phyloP scores from a whole-genome alignment of 2,797 vertebrate genomes.

The Labroides dimidiatus region DNA sequence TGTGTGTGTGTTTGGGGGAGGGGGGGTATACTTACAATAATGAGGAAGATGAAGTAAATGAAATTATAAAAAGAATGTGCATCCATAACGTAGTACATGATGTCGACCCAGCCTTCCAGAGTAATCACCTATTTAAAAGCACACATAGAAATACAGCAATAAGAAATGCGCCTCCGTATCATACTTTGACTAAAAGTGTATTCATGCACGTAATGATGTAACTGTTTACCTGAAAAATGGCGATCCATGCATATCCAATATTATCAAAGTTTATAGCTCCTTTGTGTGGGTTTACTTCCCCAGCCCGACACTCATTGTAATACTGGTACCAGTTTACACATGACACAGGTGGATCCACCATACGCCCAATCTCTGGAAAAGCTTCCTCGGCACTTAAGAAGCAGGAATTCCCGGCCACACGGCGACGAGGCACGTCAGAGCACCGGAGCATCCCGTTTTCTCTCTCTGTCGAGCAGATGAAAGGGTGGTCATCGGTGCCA shows the following conservation, averaged over 20 bases:
- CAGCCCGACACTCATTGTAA: slow-evolving; percentile 91
- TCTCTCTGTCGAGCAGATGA: slow-evolving; percentile 92
- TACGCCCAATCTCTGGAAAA: slow-evolving; percentile 41
- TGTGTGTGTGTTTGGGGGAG: not conserved
- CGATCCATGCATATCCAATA: slow-evolving; percentile 98
- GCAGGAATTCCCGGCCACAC: slow-evolving; percentile 87
- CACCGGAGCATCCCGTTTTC: slow-evolving; percentile 97
- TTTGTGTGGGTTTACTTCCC: slow-evolving; percentile 94
- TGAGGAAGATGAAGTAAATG: slow-evolving; percentile 88
- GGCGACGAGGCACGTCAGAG: slow-evolving; percentile 89
- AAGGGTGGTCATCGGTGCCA: slow-evolving; percentile 92
- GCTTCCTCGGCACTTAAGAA: slow-evolving; percentile 83
- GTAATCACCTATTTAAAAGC: slow-evolving; percentile 90
- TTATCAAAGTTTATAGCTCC: slow-evolving; percentile 99
- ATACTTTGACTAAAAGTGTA: not conserved
- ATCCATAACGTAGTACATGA: slow-evolving; percentile 99
- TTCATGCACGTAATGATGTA: not conserved
- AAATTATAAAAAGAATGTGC: slow-evolving; percentile 93
- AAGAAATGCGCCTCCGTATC: not conserved
- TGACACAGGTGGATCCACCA: slow-evolving; percentile 54
- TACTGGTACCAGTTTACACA: slow-evolving; percentile 98
- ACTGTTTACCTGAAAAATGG: slow-evolving; percentile 94
- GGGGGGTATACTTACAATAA: slow-evolving; percentile 79
- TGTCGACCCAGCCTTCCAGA: slow-evolving; percentile 98
- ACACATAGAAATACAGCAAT: slow-evolving; percentile 26